Evolutionary conservation across 2,113 vertebrate genomes (phyloP).

Genomic region (Excalfactoria chinensis): DNA sequence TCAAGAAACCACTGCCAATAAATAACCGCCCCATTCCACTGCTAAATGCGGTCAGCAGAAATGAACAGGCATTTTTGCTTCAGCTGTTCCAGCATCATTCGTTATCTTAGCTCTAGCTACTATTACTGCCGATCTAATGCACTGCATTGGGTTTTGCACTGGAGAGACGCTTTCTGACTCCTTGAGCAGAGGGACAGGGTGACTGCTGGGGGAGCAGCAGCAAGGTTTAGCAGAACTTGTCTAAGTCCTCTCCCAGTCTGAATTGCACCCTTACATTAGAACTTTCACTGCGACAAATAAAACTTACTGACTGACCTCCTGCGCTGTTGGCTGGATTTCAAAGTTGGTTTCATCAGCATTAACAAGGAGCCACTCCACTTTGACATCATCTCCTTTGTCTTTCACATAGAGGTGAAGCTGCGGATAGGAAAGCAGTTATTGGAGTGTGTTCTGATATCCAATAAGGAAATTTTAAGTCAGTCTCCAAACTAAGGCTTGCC

Average conservation of each 20-base stretch:
- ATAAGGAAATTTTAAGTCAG: background rate
- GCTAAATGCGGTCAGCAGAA: background rate
- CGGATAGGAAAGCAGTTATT: background rate
- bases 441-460: background rate
- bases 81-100: background rate
- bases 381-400: slow-evolving; percentile 83
- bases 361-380: slow-evolving; percentile 84
- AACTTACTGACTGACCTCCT: slow-evolving; percentile 76
- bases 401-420: slow-evolving; percentile 90
- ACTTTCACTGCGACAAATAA: background rate
- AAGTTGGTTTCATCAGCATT: slow-evolving; percentile 58
- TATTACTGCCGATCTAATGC: background rate
- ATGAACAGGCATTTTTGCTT: background rate
- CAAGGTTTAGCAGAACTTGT: background rate
- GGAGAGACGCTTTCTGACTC: background rate
- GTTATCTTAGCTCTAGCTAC: background rate
- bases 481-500: background rate
- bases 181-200: background rate
- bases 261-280: background rate
- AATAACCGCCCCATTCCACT: background rate
- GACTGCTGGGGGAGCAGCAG: no score
- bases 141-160: background rate
- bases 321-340: slow-evolving; percentile 65
- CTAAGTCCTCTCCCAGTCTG: no score
- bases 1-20: fast-evolving